Conservation (phyloP, 2,888 invertebrate species). For the Eugnorisma glareosa region DNA sequence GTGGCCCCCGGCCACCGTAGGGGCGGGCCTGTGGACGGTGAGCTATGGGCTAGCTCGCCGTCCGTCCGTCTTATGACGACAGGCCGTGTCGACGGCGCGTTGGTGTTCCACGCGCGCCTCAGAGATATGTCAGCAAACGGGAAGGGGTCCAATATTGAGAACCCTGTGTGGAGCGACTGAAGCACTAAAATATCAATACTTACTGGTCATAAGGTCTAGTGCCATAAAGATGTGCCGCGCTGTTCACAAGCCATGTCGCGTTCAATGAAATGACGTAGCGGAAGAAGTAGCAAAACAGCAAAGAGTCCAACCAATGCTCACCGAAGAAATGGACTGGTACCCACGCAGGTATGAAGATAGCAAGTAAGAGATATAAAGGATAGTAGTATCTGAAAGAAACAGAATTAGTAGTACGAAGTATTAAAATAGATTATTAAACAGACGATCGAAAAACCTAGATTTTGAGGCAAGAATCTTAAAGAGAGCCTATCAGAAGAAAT, state of each 20-base stretch:
- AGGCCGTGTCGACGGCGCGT: no score
- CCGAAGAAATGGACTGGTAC: constrained; percentile 93
- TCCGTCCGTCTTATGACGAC: no score
- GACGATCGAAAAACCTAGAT: background rate
- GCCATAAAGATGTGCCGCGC: constrained; percentile 95
- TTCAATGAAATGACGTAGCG: constrained; percentile 92
- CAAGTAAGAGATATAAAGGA: constrained; percentile 89
- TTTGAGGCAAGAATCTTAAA: background rate
- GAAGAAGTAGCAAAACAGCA: constrained; percentile 91
- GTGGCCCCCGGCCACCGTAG: no score
- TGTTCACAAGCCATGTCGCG: constrained; percentile 95
- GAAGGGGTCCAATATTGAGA: background rate
- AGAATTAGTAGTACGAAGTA: background rate
- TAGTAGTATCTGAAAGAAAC: constrained; percentile 91
- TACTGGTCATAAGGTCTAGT: constrained; percentile 94
- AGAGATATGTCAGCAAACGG: no score
- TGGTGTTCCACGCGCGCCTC: no score
- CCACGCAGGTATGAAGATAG: constrained; percentile 91
- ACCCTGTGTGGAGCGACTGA: no score
- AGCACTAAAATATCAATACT: constrained; percentile 66
- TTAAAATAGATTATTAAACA: background rate
- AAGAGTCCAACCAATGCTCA: constrained; percentile 91
- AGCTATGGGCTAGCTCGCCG: no score
- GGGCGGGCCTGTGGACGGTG: no score
- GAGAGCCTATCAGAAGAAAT: background rate